Evolutionary conservation across 2,113 vertebrate genomes (phyloP), one percentile per base, ranked within the genome.

Genomic region (Sylvicapra grimmia): DNA sequence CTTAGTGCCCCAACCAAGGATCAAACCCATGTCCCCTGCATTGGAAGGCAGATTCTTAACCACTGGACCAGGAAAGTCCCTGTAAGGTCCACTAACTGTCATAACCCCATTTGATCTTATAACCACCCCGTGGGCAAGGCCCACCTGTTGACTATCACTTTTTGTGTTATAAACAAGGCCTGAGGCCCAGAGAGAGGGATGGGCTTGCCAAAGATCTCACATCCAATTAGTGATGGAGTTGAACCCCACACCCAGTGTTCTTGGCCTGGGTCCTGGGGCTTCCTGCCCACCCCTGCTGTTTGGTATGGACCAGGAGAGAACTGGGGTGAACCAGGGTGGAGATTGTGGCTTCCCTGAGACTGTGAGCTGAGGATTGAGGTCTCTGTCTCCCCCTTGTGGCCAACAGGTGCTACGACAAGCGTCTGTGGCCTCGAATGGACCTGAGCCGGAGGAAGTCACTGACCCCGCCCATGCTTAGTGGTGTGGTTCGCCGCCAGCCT

Each of bases 381-480:
- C 94, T 94, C 61, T 92, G 63, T 95, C 90, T 80, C 31, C 65
- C 47, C n/a, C 93, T 61, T 97, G 90, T 94, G 98, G 84, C 63
- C 10, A 31, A 18, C 80, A 99, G 99, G 99, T 99, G 99, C 98
- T 99, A 99, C 92, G 99, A 99, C 79, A 99, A 99, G 94, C 97
- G 99, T 86, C 94, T 99, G 90, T 99, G 99, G 99, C 99, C 99
- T 31, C 99, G 99, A 98, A 99, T 99, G 90, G 99, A 99, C 97
- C 98, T 99, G 98, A 99, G 99, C 98, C 97, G 99, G 7, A 98
- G 99, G 97, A 99, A 99, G 97, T 99, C 99, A 58, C 99, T 99
- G 98, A 99, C 99, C 80, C 99, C 99, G 5, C 99, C 99, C 15
- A 99, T 99, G 99, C 99, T 99, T 89, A 99, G 99, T 18, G 99